These are phyloP conservation scores for Caenorhabditis sulstoni DNA, from an alignment of 2,888 invertebrate genomes.

Conservation along the genomic window DNA sequence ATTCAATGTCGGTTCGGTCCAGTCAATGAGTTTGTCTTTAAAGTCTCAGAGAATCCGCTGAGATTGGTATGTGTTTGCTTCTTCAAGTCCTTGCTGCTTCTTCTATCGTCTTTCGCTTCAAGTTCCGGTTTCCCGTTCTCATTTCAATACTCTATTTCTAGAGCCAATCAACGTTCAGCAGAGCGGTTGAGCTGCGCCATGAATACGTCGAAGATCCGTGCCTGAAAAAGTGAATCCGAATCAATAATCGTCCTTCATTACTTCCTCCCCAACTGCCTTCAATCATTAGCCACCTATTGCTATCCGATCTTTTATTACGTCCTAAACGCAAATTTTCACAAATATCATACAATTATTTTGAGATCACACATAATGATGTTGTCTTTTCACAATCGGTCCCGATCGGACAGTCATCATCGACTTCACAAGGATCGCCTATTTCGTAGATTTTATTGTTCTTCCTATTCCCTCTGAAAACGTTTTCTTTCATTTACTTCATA, in stretches of 20 bases:
- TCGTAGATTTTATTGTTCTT: slow-evolving; percentile 64
- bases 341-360: slow-evolving; percentile 31
- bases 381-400: slow-evolving; percentile 61
- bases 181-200: slow-evolving; percentile 43
- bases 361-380: slow-evolving; percentile 57
- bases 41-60: too few species aligned
- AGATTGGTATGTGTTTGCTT: slow-evolving; percentile 34
- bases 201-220: slow-evolving; percentile 60
- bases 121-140: not conserved
- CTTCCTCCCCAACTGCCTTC: not conserved
- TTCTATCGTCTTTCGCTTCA: too few species aligned
- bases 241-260: not conserved
- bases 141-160: slow-evolving; percentile 8
- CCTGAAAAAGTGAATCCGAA: slow-evolving; percentile 29
- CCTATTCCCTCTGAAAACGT: slow-evolving; percentile 61
- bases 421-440: slow-evolving; percentile 59
- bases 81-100: not conserved
- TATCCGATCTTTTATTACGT: slow-evolving; percentile 44
- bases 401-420: slow-evolving; percentile 60
- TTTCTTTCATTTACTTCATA: not conserved
- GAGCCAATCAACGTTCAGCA: slow-evolving; percentile 32
- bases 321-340: slow-evolving; percentile 17
- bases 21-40: too few species aligned
- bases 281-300: too few species aligned
- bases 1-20: too few species aligned